Percentiles rank a stretch among this genome's conserved stretches.
phyloP scores from a whole-genome alignment of 2,113 vertebrate species.

The Myiozetetes cayanensis region DNA sequence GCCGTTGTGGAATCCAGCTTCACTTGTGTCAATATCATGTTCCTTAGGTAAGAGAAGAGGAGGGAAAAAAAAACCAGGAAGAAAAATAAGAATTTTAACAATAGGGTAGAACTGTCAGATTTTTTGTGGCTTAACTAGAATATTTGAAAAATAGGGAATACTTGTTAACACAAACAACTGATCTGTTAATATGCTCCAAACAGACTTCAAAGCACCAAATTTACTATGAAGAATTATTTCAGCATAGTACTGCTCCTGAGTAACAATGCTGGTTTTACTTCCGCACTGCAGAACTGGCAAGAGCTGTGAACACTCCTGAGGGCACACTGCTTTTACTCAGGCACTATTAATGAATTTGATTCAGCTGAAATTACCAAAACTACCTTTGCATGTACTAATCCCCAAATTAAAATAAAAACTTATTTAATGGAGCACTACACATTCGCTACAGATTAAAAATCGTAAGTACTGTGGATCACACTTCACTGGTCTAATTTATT shows the following conservation, averaged over 20 bases:
- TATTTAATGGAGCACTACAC: neutral
- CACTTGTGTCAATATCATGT: slow-evolving; percentile 81
- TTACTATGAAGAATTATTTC: neutral
- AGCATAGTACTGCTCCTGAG: neutral
- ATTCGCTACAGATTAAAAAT: neutral
- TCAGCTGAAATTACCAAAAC: neutral
- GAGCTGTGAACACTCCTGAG: neutral
- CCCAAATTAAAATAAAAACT: neutral
- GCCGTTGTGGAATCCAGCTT: slow-evolving; percentile 68
- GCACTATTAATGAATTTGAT: neutral
- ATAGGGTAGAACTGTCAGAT: neutral
- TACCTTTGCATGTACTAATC: neutral
- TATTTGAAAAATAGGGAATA: neutral
- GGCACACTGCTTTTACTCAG: neutral
- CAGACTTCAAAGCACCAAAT: neutral
- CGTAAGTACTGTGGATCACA: neutral
- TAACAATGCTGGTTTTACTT: neutral
- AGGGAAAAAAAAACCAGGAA: neutral
- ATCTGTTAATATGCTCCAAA: neutral
- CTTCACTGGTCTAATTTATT: neutral
- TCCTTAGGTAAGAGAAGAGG: slow-evolving; percentile 72
- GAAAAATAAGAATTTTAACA: neutral
- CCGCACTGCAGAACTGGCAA: neutral
- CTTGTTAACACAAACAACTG: neutral
- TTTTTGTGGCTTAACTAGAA: neutral